These are phyloP conservation scores for Atherinosoma microstoma DNA, from an alignment of 2,797 vertebrate species.

Conservation along the genomic window DNA sequence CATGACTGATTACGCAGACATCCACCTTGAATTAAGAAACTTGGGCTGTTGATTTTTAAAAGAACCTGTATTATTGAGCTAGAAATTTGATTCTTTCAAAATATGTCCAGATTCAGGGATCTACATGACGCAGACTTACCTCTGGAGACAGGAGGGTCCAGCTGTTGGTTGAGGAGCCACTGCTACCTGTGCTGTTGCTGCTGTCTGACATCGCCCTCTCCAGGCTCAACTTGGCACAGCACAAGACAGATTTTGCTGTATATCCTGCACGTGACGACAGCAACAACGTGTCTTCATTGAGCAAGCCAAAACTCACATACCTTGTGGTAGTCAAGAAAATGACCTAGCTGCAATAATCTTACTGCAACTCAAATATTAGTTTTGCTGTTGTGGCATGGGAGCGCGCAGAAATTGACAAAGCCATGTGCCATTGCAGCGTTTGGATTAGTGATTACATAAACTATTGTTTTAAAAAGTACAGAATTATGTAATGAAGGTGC, in stretches of 20 bases:
- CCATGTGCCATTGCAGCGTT: not conserved
- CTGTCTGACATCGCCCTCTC: slow-evolving; percentile 88
- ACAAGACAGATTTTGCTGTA: slow-evolving; percentile 53
- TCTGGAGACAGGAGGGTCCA: slow-evolving; percentile 90
- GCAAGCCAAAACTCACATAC: slow-evolving; percentile 2
- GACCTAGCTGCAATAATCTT: not conserved
- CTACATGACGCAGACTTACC: slow-evolving; percentile 72
- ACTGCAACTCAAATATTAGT: not conserved
- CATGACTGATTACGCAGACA: slow-evolving; percentile 20
- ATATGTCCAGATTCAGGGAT: slow-evolving; percentile 5
- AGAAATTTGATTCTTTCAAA: slow-evolving; percentile 13
- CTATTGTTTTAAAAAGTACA: not conserved
- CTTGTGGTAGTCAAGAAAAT: not conserved
- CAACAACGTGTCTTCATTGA: slow-evolving; percentile 51
- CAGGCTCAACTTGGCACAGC: slow-evolving; percentile 71
- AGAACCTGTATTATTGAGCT: slow-evolving; percentile 9
- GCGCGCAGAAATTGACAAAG: not conserved
- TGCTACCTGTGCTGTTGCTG: slow-evolving; percentile 80
- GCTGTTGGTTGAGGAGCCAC: slow-evolving; percentile 86
- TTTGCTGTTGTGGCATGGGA: not conserved
- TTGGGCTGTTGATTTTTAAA: not conserved
- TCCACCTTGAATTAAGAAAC: not conserved
- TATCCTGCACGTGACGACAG: slow-evolving; percentile 72
- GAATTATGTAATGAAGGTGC: not conserved
- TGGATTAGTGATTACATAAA: not conserved